phyloP scores from a whole-genome alignment of 2,888 invertebrate species.

The Conops quadrifasciatus region DNA sequence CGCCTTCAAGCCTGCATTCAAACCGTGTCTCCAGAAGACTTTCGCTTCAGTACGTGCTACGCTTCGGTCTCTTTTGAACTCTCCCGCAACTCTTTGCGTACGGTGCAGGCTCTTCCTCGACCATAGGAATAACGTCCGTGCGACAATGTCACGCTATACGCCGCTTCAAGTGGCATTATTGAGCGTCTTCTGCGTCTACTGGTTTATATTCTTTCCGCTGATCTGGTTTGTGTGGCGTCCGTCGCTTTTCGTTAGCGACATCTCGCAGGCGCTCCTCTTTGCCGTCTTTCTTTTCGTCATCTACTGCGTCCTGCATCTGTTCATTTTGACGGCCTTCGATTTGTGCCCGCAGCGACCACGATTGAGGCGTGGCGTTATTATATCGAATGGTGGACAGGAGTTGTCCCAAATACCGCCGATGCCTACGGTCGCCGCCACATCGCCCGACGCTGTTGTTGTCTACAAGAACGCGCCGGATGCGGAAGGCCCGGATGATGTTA shows the following conservation, averaged over 20 bases:
- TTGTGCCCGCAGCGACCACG: constrained; percentile 15
- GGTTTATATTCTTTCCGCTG: constrained; percentile 49
- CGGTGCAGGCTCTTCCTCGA: no score
- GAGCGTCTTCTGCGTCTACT: constrained; percentile 46
- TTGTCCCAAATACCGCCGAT: neutral
- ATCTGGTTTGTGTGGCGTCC: constrained; percentile 49
- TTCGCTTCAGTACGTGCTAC: no score
- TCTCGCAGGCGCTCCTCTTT: constrained; percentile 41
- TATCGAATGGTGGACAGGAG: neutral
- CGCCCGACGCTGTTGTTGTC: constrained; percentile 31
- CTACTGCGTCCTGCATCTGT: constrained; percentile 44
- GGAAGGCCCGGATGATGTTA: neutral
- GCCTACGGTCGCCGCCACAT: neutral
- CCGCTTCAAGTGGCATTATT: constrained; percentile 40
- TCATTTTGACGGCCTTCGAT: constrained; percentile 44
- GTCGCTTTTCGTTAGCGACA: constrained; percentile 38
- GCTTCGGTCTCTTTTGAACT: no score
- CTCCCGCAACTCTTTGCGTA: no score
- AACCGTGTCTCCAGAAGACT: neutral
- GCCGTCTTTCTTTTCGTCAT: constrained; percentile 42
- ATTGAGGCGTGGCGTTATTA: neutral
- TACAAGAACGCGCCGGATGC: constrained; percentile 16
- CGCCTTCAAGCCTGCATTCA: neutral
- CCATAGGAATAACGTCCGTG: no score
- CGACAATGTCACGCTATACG: constrained; percentile 39